Conservation (phyloP, 1,140 invertebrate genomes). For the Achatina immaculata region DNA sequence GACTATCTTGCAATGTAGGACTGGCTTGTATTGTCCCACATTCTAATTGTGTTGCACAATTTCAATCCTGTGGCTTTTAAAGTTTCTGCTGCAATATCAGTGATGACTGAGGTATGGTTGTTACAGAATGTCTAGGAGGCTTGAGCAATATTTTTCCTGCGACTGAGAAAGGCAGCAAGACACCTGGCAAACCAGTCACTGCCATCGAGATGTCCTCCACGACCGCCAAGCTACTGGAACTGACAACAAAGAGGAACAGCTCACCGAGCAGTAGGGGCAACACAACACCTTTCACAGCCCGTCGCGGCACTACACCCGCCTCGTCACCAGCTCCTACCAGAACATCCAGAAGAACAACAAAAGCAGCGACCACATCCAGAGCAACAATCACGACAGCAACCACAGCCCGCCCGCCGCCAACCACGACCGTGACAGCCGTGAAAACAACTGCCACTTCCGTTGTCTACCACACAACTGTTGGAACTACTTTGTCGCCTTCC, state of each 20-base stretch:
- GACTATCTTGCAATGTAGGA: too few relatives aligned
- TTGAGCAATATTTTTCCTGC: slow-evolving; percentile 48
- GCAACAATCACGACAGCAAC: slow-evolving; percentile 24
- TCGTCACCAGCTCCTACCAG: background rate
- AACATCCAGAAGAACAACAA: background rate
- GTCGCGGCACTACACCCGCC: too few relatives aligned
- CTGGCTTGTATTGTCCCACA: too few relatives aligned
- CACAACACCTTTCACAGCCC: slow-evolving; percentile 27
- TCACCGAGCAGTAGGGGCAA: slow-evolving; percentile 6
- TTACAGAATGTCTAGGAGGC: slow-evolving; percentile 44
- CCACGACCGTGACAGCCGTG: slow-evolving; percentile 25
- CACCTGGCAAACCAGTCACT: background rate
- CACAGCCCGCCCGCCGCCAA: slow-evolving; percentile 22
- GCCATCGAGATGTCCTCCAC: slow-evolving; percentile 14
- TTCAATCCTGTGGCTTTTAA: too few relatives aligned
- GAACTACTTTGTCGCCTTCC: slow-evolving; percentile 21
- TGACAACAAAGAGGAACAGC: slow-evolving; percentile 27
- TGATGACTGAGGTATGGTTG: too few relatives aligned
- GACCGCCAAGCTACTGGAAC: slow-evolving; percentile 31
- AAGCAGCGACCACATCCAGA: slow-evolving; percentile 34
- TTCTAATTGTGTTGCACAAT: too few relatives aligned
- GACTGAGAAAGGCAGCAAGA: slow-evolving; percentile 5
- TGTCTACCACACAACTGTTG: slow-evolving; percentile 31
- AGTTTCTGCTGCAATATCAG: too few relatives aligned
- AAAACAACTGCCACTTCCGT: slow-evolving; percentile 4